These are phyloP conservation scores for Isaurus tuberculatus DNA, from an alignment of 92 coral and sea anemone species.

Conservation along the genomic window DNA sequence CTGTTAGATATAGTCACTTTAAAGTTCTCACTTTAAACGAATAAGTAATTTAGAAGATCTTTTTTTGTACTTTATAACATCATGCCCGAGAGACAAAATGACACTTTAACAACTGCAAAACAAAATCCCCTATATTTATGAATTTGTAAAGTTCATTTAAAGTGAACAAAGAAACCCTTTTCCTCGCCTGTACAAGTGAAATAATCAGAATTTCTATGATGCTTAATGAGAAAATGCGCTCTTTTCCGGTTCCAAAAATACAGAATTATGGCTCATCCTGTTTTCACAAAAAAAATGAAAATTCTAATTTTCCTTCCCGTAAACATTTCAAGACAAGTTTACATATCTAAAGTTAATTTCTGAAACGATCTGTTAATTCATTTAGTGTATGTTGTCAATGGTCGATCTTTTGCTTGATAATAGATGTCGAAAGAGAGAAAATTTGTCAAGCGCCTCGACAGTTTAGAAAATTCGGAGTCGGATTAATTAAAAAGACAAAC, in stretches of 20 bases:
- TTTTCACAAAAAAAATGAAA: conserved; percentile 47
- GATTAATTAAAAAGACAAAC: conserved; percentile 46
- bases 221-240: conserved; percentile 48
- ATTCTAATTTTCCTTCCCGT: conserved; percentile 31
- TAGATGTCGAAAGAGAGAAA: conserved; percentile 39
- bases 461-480: conserved; percentile 34
- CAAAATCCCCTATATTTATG: conserved; percentile 17
- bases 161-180: conserved; percentile 10
- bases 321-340: conserved; percentile 40
- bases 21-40: conserved; percentile 7
- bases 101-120: conserved; percentile 10
- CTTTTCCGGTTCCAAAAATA: conserved; percentile 46
- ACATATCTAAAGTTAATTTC: conserved; percentile 37
- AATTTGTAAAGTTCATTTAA: background rate
- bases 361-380: conserved; percentile 43
- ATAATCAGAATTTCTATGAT: conserved; percentile 48
- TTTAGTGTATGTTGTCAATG: conserved; percentile 38
- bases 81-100: conserved; percentile 2
- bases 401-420: conserved; percentile 39
- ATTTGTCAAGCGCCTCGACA: conserved; percentile 15
- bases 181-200: background rate
- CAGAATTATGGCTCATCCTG: conserved; percentile 42
- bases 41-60: conserved; percentile 24
- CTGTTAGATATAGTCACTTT: conserved; percentile 14
- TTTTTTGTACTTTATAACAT: background rate